Evolutionary conservation across 2,888 invertebrate species (phyloP).

Genomic region (Siphonodentalium dalli): DNA sequence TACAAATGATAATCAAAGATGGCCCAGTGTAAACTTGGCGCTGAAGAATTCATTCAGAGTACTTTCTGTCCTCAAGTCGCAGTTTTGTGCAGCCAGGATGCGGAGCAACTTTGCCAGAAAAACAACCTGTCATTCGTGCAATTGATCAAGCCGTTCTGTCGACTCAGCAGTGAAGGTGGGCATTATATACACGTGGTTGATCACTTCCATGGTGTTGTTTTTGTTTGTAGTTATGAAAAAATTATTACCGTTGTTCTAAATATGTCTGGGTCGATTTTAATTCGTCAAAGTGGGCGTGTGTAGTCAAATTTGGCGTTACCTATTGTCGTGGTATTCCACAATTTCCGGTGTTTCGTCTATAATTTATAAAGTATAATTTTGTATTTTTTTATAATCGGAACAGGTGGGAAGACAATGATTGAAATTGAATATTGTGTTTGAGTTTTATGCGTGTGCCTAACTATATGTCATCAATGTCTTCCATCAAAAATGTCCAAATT

Average conservation of each 20-base stretch:
- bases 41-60: constrained; percentile 82
- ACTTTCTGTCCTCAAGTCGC: constrained; percentile 90
- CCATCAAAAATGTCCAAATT: too few relatives aligned
- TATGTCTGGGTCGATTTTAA: neutral
- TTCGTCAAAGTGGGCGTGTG: constrained; percentile 3
- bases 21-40: constrained; percentile 66
- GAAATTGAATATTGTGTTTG: too few relatives aligned
- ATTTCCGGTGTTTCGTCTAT: too few relatives aligned
- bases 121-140: constrained; percentile 91
- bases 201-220: neutral
- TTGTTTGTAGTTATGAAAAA: neutral
- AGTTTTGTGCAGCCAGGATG: constrained; percentile 81
- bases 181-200: too few relatives aligned
- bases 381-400: too few relatives aligned
- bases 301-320: too few relatives aligned
- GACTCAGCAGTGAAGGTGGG: constrained; percentile 74
- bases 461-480: too few relatives aligned
- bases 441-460: too few relatives aligned
- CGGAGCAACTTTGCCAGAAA: constrained; percentile 84
- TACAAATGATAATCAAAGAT: constrained; percentile 37
- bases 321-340: too few relatives aligned
- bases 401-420: too few relatives aligned
- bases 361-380: too few relatives aligned
- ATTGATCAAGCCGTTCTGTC: constrained; percentile 87
- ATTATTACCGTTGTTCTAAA: neutral